Percentiles rank a stretch among this genome's conserved stretches.
These are phyloP conservation scores for Agrochola circellaris DNA, from an alignment of 2,888 invertebrate genomes.

Conservation along the genomic window DNA sequence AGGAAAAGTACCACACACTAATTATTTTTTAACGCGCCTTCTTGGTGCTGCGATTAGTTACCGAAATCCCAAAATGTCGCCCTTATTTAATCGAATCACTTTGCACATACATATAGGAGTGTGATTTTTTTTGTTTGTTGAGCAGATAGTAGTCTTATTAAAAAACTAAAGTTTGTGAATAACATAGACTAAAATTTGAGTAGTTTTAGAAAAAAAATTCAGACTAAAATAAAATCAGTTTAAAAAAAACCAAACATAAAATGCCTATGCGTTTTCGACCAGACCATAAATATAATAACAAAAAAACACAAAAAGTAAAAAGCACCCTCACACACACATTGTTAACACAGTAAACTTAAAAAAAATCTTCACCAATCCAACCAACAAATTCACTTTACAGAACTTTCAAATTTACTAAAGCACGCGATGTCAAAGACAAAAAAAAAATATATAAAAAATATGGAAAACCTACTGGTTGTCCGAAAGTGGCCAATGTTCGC, in stretches of 20 bases:
- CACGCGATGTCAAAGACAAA: neutral
- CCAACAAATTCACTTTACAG: conserved; percentile 23
- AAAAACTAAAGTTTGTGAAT: neutral
- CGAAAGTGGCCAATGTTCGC: conserved; percentile 70
- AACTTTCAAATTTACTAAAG: conserved; percentile 21
- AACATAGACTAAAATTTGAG: neutral
- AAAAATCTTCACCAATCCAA: conserved; percentile 5
- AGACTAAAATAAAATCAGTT: no score
- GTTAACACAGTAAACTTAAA: conserved; percentile 16
- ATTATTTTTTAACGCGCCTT: neutral
- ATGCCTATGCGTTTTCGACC: neutral
- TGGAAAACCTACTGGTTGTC: conserved; percentile 74
- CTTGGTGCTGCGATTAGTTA: neutral
- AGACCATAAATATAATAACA: neutral
- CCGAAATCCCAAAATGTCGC: neutral
- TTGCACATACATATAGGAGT: neutral
- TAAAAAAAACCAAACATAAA: neutral
- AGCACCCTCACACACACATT: conserved; percentile 42
- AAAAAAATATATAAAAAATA: conserved; percentile 31
- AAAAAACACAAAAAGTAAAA: conserved; percentile 9
- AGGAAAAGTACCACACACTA: neutral
- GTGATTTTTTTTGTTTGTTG: neutral
- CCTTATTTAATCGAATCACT: neutral
- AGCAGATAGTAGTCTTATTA: neutral
- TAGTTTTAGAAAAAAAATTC: neutral